phyloP scores from a whole-genome alignment of 2,888 invertebrate genomes.

The Clunio marinus region DNA sequence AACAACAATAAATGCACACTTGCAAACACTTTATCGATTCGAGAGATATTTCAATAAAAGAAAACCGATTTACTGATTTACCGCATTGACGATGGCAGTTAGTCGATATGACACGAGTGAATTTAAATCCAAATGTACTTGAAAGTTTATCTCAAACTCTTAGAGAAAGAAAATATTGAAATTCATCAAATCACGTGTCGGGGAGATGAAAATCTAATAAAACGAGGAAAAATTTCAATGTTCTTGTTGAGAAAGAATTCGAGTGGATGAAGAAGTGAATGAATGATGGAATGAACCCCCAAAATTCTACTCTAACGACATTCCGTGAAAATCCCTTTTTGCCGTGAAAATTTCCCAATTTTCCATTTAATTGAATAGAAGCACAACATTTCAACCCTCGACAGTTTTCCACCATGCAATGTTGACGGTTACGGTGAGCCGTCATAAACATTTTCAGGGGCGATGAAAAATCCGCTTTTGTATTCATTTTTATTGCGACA shows the following conservation, averaged over 20 bases:
- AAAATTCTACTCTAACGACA: background rate
- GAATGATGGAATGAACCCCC: background rate
- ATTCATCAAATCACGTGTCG: background rate
- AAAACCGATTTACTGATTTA: background rate
- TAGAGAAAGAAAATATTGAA: background rate
- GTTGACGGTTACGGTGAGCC: background rate
- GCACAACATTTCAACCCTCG: background rate
- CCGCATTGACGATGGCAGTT: no score
- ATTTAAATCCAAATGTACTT: no score
- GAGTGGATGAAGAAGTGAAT: background rate
- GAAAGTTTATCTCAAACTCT: background rate
- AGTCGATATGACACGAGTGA: no score
- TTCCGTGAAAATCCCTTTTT: background rate
- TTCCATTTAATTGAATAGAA: slow-evolving; percentile 34
- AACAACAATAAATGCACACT: no score
- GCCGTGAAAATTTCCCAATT: slow-evolving; percentile 22
- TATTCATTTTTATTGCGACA: slow-evolving; percentile 14
- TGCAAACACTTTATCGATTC: background rate
- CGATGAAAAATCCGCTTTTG: slow-evolving; percentile 19
- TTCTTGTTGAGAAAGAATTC: background rate
- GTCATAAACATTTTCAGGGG: background rate
- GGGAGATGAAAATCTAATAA: background rate
- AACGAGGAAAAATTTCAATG: background rate
- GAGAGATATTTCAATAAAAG: background rate
- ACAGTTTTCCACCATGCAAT: background rate